Base-by-base conservation (phyloP, 2,113 vertebrate genomes). In the Phrynosoma blainvillii region DNA sequence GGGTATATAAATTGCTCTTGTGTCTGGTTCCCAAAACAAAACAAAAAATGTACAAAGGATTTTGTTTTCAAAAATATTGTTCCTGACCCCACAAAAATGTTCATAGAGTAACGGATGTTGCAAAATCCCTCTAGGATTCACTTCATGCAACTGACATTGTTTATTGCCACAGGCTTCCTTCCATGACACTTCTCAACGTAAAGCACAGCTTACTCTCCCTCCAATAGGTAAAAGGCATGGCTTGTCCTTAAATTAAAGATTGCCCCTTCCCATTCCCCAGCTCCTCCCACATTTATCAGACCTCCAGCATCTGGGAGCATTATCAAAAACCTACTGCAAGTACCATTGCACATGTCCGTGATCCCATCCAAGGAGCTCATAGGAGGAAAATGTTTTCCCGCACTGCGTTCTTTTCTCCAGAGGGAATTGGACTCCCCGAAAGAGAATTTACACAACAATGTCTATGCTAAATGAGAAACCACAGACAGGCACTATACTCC, bases 211-310 rank as follows among this genome's bases (percentile, higher is more conserved):
- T 23, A 52, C 21, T 84, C 71, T 30, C 68, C 32, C 40, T 82
- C 25, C 59, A 81, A 85, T 18, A 74, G 66, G 68, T 14, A 59
- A 68, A 59, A 23, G 84, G 1, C 5, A 47, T 36, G 59, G 1
- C n/a, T 82, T 81, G 14, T 62, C 82, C 82, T 89, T 42, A 89
- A 1, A 90, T 1, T 12, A 90, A 73, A 85, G 7, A 85, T 20
- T 25, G 25, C 0, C 1, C 1, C 65, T 56, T 78, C 87, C 40
- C 85, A 62, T 79, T 59, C 70, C 66, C 68, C 25, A 81, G 30
- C 36, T 21, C 14, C 54, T 62, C 85, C 68, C 25, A 73, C 30
- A 36, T 62, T 56, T 81, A 81, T 70, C 74, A 77, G 42, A 68
- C 81, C 74, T 70, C 81, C 52, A 70, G 81, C 42, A 68, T 77